Percentiles rank a stretch among this genome's conserved stretches.
phyloP scores from a whole-genome alignment of 2,888 invertebrate genomes.

The Tyria jacobaeae region DNA sequence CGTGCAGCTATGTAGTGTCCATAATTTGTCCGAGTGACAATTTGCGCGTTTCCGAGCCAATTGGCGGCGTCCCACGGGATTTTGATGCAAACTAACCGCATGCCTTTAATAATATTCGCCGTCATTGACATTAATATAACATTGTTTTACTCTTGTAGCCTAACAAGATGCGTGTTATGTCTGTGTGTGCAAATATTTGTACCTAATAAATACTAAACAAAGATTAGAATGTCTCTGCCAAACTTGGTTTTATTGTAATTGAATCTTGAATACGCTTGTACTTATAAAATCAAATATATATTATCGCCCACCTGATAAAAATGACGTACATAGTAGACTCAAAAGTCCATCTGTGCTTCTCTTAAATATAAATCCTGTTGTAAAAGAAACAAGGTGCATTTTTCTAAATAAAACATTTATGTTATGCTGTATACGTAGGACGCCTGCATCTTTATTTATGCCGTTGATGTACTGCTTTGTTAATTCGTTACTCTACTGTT shows the following conservation, averaged over 20 bases:
- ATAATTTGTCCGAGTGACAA: constrained; percentile 69
- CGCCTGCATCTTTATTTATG: constrained; percentile 46
- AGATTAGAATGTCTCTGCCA: constrained; percentile 20
- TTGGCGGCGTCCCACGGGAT: constrained; percentile 69
- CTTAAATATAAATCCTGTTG: constrained; percentile 35
- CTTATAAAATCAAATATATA: constrained; percentile 40
- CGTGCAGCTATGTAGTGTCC: constrained; percentile 53
- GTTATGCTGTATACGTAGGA: constrained; percentile 25
- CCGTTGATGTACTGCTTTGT: constrained; percentile 29
- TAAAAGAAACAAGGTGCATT: constrained; percentile 30
- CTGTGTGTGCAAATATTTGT: constrained; percentile 45
- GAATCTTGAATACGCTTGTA: constrained; percentile 17
- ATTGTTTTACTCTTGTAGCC: constrained; percentile 42
- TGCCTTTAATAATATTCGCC: constrained; percentile 64
- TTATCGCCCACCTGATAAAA: constrained; percentile 51
- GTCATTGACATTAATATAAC: constrained; percentile 37
- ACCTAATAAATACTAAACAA: constrained; percentile 31
- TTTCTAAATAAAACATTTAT: constrained; percentile 28
- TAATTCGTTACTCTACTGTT: constrained; percentile 39
- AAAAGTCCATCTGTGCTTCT: constrained; percentile 22
- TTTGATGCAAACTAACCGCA: constrained; percentile 90
- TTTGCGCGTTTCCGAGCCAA: constrained; percentile 77
- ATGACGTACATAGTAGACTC: constrained; percentile 28
- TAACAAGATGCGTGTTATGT: constrained; percentile 44
- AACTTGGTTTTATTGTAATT: constrained; percentile 11